A percentile compares a stretch with the other conserved stretches of the same genome.
Conservation (phyloP, 2,888 invertebrate genomes). For the Drosophila subquinaria region DNA sequence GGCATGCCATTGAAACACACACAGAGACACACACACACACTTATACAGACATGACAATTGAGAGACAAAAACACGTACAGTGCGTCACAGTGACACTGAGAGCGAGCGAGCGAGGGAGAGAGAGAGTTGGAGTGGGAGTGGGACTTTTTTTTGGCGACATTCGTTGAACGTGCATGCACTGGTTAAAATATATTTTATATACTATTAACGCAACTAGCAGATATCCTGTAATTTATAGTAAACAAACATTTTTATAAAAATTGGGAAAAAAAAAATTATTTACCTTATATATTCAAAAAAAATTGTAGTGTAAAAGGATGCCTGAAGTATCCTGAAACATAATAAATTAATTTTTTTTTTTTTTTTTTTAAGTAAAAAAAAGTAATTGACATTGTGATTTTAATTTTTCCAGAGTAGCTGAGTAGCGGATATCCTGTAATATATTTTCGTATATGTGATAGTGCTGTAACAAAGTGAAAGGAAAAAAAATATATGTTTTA, state of each 20-base stretch:
- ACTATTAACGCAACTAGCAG: background rate
- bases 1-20: slow-evolving; percentile 46
- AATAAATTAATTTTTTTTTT: no score
- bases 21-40: slow-evolving; percentile 7
- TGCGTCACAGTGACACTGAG: background rate
- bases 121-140: background rate
- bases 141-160: slow-evolving; percentile 7
- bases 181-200: background rate
- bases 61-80: slow-evolving; percentile 26
- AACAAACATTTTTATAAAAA: background rate
- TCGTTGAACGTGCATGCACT: slow-evolving; percentile 26
- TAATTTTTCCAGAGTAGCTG: no score
- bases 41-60: slow-evolving; percentile 6
- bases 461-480: no score
- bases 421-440: no score
- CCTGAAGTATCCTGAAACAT: no score
- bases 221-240: slow-evolving; percentile 3
- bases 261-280: no score
- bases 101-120: background rate
- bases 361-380: no score
- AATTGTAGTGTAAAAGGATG: no score
- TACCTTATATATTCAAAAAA: no score
- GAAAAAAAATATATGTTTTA: no score
- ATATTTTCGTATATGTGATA: no score
- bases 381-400: no score